These are phyloP conservation scores for cat (Felis catus) DNA, from an alignment of 2,113 vertebrate genomes.

Conservation along the genomic window DNA sequence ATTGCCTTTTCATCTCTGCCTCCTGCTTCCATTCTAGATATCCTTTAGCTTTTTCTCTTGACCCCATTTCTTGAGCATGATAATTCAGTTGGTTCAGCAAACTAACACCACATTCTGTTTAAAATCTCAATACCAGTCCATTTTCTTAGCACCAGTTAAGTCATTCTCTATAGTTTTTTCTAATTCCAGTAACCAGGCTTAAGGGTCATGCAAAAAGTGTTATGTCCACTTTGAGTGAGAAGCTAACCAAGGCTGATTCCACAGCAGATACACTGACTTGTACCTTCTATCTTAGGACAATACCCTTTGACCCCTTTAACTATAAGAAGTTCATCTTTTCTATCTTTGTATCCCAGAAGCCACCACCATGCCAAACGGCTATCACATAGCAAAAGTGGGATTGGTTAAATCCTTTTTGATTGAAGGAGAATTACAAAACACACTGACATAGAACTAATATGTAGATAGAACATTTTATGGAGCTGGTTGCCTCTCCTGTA, in stretches of 20 bases:
- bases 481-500: background rate
- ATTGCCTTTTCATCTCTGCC: background rate
- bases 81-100: background rate
- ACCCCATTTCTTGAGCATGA: background rate
- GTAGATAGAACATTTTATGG: background rate
- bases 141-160: background rate
- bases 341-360: background rate
- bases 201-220: background rate
- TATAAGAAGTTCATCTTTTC: background rate
- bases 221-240: background rate
- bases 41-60: background rate
- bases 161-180: background rate
- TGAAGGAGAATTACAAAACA: background rate
- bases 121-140: background rate
- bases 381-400: background rate
- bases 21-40: background rate
- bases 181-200: background rate
- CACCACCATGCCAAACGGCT: background rate
- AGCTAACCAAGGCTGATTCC: background rate
- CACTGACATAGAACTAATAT: background rate
- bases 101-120: background rate
- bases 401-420: background rate
- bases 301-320: background rate
- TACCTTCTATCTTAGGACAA: background rate
- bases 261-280: background rate